Evolutionary conservation across 1,140 invertebrate species (phyloP).

Genomic region (Drosophila dunni): DNA sequence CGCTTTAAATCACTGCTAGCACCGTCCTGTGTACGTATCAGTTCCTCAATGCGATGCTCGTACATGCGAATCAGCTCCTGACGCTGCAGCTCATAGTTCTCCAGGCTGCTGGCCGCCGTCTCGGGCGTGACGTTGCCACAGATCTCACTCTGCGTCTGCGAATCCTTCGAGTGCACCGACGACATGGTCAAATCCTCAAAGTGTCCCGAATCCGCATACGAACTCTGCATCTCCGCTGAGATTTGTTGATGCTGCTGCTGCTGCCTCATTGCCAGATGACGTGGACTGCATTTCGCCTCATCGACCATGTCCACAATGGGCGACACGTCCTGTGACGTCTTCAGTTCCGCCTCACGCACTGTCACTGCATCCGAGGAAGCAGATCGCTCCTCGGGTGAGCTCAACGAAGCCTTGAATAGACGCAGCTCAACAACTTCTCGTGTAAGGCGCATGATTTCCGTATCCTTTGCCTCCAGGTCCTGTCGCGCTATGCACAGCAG

Average conservation of each 20-base stretch:
- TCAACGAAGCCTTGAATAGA: conserved; percentile 90
- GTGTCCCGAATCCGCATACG: conserved; percentile 93
- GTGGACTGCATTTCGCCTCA: conserved; percentile 85
- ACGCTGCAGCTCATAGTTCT: conserved; percentile 87
- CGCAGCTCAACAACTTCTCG: conserved; percentile 93
- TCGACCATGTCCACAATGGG: conserved; percentile 85
- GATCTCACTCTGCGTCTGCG: conserved; percentile 86
- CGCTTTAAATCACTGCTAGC: conserved; percentile 90
- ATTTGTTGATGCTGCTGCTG: conserved; percentile 61
- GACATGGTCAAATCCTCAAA: conserved; percentile 92
- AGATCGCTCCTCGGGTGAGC: conserved; percentile 89
- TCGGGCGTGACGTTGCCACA: conserved; percentile 85
- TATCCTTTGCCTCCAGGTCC: conserved; percentile 91
- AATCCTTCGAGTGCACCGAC: conserved; percentile 90
- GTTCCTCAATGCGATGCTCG: conserved; percentile 90
- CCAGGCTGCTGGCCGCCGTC: conserved; percentile 40
- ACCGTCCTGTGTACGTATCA: conserved; percentile 89
- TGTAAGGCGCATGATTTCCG: conserved; percentile 91
- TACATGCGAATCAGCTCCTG: conserved; percentile 89
- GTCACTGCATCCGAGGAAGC: conserved; percentile 91
- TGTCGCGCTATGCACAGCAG: conserved; percentile 89
- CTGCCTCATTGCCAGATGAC: conserved; percentile 73
- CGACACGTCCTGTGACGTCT: conserved; percentile 85
- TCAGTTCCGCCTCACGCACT: conserved; percentile 87
- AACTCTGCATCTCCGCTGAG: conserved; percentile 87